These are phyloP conservation scores for Phortica variegata DNA, from an alignment of 1,140 invertebrate species.

Conservation along the genomic window DNA sequence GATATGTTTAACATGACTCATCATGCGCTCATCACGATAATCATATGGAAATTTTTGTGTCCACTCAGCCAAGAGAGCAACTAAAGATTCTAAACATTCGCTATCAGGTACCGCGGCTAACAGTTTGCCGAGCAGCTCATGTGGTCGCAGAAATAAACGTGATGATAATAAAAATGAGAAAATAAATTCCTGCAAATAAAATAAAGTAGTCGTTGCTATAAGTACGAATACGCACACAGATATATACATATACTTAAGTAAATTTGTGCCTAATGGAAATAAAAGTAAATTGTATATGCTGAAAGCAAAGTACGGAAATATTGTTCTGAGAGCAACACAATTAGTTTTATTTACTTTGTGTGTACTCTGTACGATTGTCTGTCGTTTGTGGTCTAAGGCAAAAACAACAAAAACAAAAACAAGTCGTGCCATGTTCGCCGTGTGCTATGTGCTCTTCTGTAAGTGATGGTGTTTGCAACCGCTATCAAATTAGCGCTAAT, in stretches of 20 bases:
- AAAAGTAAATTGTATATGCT: slow-evolving; percentile 3
- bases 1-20: slow-evolving; percentile 61
- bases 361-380: slow-evolving; percentile 1
- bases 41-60: slow-evolving; percentile 66
- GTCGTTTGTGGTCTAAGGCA: slow-evolving; percentile 14
- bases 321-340: neutral
- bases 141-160: slow-evolving; percentile 53
- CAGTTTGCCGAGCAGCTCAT: slow-evolving; percentile 53
- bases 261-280: neutral
- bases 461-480: neutral
- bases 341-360: slow-evolving; percentile 12
- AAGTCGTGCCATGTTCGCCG: no score
- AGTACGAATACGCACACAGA: neutral
- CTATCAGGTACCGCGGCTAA: slow-evolving; percentile 49
- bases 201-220: neutral
- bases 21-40: slow-evolving; percentile 65
- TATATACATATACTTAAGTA: neutral
- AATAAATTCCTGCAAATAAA: slow-evolving; percentile 45
- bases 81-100: slow-evolving; percentile 45
- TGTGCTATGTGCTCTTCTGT: no score
- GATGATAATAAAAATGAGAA: slow-evolving; percentile 55
- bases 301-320: neutral
- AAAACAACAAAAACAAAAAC: slow-evolving; percentile 24
- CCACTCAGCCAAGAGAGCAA: slow-evolving; percentile 51
- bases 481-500: slow-evolving; percentile 32